phyloP scores from a whole-genome alignment of 2,113 vertebrate genomes.

The Cyanoliseus patagonus region DNA sequence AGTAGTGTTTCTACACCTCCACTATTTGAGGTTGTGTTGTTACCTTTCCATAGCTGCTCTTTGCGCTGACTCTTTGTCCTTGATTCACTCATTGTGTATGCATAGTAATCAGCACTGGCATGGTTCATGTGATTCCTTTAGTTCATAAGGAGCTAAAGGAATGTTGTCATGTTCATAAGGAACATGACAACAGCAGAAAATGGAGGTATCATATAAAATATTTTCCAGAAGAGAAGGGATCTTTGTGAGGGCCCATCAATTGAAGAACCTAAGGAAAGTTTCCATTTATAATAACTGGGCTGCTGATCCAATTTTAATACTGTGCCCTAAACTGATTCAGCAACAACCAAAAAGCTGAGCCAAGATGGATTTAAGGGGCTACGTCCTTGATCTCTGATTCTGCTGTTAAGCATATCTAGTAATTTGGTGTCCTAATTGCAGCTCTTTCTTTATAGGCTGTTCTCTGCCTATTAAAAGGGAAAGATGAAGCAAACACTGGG shows the following conservation, averaged over 20 bases:
- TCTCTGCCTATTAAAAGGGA: not conserved
- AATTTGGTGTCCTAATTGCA: slow-evolving; percentile 1
- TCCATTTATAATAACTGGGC: not conserved
- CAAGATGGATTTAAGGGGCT: not conserved
- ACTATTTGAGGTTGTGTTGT: not conserved
- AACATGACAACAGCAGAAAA: not conserved
- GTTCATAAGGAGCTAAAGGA: not conserved
- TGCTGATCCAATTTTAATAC: not conserved
- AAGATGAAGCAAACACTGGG: not conserved
- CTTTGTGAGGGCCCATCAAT: not conserved
- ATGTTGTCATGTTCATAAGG: not conserved
- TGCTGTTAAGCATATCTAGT: not conserved
- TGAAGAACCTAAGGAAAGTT: not conserved
- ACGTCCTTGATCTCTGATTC: not conserved
- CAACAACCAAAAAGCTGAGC: not conserved
- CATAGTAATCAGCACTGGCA: not conserved
- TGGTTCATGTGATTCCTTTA: not conserved
- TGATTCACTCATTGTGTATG: not conserved
- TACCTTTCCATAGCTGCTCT: not conserved
- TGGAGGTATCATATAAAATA: not conserved
- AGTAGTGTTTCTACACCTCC: not conserved
- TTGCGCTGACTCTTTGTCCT: not conserved
- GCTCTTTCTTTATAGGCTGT: not conserved
- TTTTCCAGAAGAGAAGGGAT: not conserved
- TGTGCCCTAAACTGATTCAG: not conserved